A percentile compares a stretch with the other conserved stretches of the same genome.
Evolutionary conservation across 2,888 invertebrate species (phyloP).

Genomic region (Agrochola lychnidis): DNA sequence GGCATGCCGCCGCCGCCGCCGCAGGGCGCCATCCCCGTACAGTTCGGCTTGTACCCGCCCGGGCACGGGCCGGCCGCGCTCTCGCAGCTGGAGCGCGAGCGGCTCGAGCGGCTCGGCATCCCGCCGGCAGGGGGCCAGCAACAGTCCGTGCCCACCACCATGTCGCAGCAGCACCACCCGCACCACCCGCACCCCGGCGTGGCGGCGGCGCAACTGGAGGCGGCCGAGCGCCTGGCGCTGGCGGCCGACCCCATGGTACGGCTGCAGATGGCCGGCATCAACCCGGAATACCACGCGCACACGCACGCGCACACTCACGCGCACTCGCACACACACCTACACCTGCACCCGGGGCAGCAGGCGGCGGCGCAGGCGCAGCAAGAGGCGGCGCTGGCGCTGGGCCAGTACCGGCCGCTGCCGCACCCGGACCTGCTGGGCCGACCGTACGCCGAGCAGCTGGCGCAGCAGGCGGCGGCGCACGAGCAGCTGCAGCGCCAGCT

Average conservation of each 20-base stretch:
- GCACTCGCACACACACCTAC: slow-evolving; percentile 96
- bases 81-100: slow-evolving; percentile 96
- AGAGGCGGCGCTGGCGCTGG: slow-evolving; percentile 90
- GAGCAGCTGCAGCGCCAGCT: slow-evolving; percentile 96
- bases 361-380: slow-evolving; percentile 92
- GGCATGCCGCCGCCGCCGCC: slow-evolving; percentile 92
- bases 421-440: slow-evolving; percentile 95
- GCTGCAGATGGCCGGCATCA: slow-evolving; percentile 97
- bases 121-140: slow-evolving; percentile 90
- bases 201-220: slow-evolving; percentile 92
- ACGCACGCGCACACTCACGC: slow-evolving; percentile 98
- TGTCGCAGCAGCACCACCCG: slow-evolving; percentile 90
- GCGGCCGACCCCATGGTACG: slow-evolving; percentile 98
- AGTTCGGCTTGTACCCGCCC: slow-evolving; percentile 94
- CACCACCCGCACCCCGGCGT: slow-evolving; percentile 90
- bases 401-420: slow-evolving; percentile 92
- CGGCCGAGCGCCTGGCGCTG: slow-evolving; percentile 95
- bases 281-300: slow-evolving; percentile 97
- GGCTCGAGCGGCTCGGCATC: slow-evolving; percentile 95
- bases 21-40: slow-evolving; percentile 92
- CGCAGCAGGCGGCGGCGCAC: slow-evolving; percentile 95
- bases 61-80: slow-evolving; percentile 92
- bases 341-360: slow-evolving; percentile 94
- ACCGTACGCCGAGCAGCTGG: slow-evolving; percentile 95
- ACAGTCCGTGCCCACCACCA: slow-evolving; percentile 84